Percentiles rank a stretch among this genome's conserved stretches.
Evolutionary conservation across 2,888 invertebrate species (phyloP).

Genomic region (Dendrolimus houi): DNA sequence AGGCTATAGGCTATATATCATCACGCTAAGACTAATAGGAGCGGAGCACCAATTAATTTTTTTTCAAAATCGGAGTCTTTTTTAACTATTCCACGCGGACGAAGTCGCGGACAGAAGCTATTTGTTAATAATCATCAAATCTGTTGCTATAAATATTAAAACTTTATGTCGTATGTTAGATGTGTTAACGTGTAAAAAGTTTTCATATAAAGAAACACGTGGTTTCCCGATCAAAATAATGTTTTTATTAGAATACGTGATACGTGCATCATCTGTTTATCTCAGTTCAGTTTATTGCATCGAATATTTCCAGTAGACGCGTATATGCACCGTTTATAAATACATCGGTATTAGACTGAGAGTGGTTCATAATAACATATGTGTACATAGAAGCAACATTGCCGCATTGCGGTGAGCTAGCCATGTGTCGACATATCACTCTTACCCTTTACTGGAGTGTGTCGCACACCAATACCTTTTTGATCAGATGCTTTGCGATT

Average conservation of each 20-base stretch:
- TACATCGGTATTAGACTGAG: constrained; percentile 47
- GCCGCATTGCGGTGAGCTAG: constrained; percentile 69
- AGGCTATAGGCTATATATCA: too few species aligned
- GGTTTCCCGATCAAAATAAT: neutral
- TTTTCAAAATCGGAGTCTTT: too few species aligned
- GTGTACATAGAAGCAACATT: constrained; percentile 60
- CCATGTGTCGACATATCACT: constrained; percentile 67
- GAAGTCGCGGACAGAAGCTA: too few species aligned
- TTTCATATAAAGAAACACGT: neutral
- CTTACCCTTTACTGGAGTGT: constrained; percentile 55
- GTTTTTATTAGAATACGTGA: constrained; percentile 9
- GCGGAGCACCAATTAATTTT: too few species aligned
- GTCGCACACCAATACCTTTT: constrained; percentile 37
- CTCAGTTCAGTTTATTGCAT: constrained; percentile 11
- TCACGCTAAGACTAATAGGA: too few species aligned
- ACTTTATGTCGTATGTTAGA: too few species aligned
- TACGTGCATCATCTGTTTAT: constrained; percentile 14
- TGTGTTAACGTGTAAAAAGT: too few species aligned
- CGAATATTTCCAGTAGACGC: constrained; percentile 12
- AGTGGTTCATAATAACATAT: constrained; percentile 51
- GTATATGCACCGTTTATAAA: constrained; percentile 29
- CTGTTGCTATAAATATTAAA: too few species aligned
- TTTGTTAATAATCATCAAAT: too few species aligned
- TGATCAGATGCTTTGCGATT: constrained; percentile 19
- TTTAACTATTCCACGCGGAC: too few species aligned